These are phyloP conservation scores for Conus betulinus DNA, from an alignment of 1,140 invertebrate genomes.

Conservation along the genomic window DNA sequence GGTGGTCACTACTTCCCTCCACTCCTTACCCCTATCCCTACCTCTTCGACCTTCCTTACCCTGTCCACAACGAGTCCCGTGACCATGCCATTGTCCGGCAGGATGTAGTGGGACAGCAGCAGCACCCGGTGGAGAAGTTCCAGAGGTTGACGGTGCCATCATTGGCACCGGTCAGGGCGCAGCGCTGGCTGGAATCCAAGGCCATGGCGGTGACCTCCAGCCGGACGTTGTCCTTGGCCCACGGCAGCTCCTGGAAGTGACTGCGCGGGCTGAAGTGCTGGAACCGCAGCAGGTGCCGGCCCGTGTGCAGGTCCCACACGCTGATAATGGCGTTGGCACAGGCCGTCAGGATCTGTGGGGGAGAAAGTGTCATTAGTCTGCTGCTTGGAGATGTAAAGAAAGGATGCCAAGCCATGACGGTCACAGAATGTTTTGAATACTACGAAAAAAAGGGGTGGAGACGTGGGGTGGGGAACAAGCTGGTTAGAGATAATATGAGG, in stretches of 20 bases:
- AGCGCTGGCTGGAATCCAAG: slow-evolving; percentile 83
- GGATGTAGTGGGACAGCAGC: slow-evolving; percentile 77
- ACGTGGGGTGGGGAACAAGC: no score
- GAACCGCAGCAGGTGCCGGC: slow-evolving; percentile 64
- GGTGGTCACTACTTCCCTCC: no score
- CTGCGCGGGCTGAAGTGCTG: slow-evolving; percentile 59
- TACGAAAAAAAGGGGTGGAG: no score
- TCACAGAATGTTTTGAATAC: no score
- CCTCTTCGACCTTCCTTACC: not conserved
- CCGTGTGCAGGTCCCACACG: slow-evolving; percentile 66
- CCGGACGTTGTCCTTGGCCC: slow-evolving; percentile 80
- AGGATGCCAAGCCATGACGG: no score
- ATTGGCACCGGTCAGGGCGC: slow-evolving; percentile 82
- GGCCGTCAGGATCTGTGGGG: slow-evolving; percentile 56
- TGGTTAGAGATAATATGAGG: no score
- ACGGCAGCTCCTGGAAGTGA: slow-evolving; percentile 74
- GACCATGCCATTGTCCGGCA: slow-evolving; percentile 48
- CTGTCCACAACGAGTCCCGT: slow-evolving; percentile 31
- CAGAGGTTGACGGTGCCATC: slow-evolving; percentile 86
- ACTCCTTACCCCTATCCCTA: not conserved
- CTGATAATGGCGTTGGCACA: slow-evolving; percentile 65
- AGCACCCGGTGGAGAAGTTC: slow-evolving; percentile 83
- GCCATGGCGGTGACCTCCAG: slow-evolving; percentile 78
- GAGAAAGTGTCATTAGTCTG: no score
- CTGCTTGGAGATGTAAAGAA: no score